Base-by-base conservation (phyloP, 2,113 vertebrate genomes). In the Callaeas wilsoni region DNA sequence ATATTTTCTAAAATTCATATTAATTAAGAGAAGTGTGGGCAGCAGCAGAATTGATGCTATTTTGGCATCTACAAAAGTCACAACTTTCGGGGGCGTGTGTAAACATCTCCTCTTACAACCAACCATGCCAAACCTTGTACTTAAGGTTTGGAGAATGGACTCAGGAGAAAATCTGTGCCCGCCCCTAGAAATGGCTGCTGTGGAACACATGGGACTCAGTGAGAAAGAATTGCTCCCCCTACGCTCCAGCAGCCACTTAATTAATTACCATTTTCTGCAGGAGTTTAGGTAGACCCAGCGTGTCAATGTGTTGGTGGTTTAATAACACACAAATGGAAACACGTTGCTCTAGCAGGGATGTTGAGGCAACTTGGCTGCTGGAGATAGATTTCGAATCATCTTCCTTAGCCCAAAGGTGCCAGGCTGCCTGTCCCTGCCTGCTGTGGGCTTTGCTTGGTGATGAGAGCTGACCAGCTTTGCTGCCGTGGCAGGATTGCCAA, bases 31-130 rank as follows among this genome's bases (percentile, higher is more conserved):
- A 73, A 76, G 18, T 13, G 8, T 8, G 21, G 27, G 27, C 42
- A 42, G 63, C 37, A 37, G 84, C 22, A 71, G 33, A 63, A 59
- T 25, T n/a, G 7, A 16, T 2, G 0, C 23, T 50, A 1, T 39
- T 81, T 83, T 55, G 39, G 10, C 55, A 49, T 33, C 44, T 46
- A 49, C 30, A 49, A 12, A 67, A 41, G 29, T 26, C n/a, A 39
- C n/a, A 52, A 0, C 15, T 79, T 44, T 2, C 4, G 17, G 13
- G 30, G 2, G 4, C 10, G 22, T 13, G 3, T 52, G 5, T n/a
- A 15, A 69, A n/a, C 6, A 42, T 59, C 32, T 63, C 16, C n/a
- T 15, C 13, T 64, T 53, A 15, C 37, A 64, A 57, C 9, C 33
- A 62, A 1, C 42, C 2, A 0, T 12, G 41, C 33, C 35, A 55